A percentile compares a stretch with the other conserved stretches of the same genome.
Conservation (phyloP, 2,888 invertebrate species). For the Hedya salicella region DNA sequence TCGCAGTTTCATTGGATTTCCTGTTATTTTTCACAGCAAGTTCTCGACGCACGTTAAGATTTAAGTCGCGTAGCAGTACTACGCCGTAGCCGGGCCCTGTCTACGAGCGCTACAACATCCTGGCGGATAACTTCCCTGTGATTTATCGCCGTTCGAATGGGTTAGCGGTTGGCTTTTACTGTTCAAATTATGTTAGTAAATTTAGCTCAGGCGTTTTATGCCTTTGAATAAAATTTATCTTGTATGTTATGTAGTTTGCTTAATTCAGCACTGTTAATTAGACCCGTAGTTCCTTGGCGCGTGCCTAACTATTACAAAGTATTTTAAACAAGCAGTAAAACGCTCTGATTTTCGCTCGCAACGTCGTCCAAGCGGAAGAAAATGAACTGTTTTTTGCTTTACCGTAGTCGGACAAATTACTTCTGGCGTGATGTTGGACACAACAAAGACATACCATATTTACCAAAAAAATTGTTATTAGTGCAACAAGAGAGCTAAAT, state of each 20-base stretch:
- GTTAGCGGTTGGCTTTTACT: constrained; percentile 52
- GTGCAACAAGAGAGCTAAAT: too few relatives aligned
- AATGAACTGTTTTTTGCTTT: too few relatives aligned
- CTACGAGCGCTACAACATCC: constrained; percentile 52
- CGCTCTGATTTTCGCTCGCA: too few relatives aligned
- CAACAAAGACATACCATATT: too few relatives aligned
- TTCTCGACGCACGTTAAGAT: constrained; percentile 9
- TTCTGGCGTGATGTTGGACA: too few relatives aligned
- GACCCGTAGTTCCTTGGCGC: not conserved
- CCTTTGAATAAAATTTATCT: constrained; percentile 18
- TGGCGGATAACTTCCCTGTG: constrained; percentile 58
- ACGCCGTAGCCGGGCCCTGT: constrained; percentile 45
- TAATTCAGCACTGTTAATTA: constrained; percentile 3
- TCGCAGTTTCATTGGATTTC: constrained; percentile 2
- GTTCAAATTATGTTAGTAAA: constrained; percentile 38
- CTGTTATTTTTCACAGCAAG: not conserved
- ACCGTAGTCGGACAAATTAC: too few relatives aligned
- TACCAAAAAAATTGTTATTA: too few relatives aligned
- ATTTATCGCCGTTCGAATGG: constrained; percentile 57
- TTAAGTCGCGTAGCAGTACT: constrained; percentile 43
- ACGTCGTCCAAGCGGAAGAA: too few relatives aligned
- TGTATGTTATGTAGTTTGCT: not conserved
- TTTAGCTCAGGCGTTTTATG: constrained; percentile 31
- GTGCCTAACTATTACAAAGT: not conserved
- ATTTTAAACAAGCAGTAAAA: constrained; percentile 5